These are phyloP conservation scores for Micromussa lordhowensis DNA, from an alignment of 92 coral and sea anemone genomes.

Conservation along the genomic window DNA sequence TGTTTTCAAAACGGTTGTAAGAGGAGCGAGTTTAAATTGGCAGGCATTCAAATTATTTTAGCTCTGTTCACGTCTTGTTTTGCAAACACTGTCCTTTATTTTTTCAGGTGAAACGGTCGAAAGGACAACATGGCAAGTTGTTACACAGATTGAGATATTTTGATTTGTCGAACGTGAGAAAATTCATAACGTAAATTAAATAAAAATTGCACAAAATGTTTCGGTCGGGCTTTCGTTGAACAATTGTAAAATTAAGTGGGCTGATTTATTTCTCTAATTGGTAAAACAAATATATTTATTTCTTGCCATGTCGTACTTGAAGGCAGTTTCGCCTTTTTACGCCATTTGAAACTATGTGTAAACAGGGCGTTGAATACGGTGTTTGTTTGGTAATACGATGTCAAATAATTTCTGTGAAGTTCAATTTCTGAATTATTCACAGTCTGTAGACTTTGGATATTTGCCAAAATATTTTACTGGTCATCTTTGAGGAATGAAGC, in stretches of 20 bases:
- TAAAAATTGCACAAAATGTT: neutral
- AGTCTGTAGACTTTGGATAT: neutral
- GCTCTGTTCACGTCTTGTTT: neutral
- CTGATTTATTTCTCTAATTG: neutral
- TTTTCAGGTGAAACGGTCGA: neutral
- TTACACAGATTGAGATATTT: neutral
- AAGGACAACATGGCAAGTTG: neutral
- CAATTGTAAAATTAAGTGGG: neutral
- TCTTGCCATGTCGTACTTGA: neutral
- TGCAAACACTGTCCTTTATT: neutral
- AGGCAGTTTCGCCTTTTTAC: neutral
- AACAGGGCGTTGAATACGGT: neutral
- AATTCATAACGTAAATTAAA: neutral
- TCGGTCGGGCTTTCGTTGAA: neutral
- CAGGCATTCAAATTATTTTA: neutral
- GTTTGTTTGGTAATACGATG: neutral
- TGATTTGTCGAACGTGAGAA: neutral
- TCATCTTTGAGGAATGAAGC: neutral
- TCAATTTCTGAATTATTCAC: neutral
- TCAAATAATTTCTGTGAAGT: neutral
- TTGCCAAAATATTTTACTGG: neutral
- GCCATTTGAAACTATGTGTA: neutral
- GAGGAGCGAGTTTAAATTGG: neutral
- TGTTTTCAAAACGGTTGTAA: neutral
- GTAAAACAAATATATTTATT: neutral